A percentile compares a stretch with the other conserved stretches of the same genome.
Evolutionary conservation across 1,140 invertebrate species (phyloP).

Genomic region (Micrasema longulum): DNA sequence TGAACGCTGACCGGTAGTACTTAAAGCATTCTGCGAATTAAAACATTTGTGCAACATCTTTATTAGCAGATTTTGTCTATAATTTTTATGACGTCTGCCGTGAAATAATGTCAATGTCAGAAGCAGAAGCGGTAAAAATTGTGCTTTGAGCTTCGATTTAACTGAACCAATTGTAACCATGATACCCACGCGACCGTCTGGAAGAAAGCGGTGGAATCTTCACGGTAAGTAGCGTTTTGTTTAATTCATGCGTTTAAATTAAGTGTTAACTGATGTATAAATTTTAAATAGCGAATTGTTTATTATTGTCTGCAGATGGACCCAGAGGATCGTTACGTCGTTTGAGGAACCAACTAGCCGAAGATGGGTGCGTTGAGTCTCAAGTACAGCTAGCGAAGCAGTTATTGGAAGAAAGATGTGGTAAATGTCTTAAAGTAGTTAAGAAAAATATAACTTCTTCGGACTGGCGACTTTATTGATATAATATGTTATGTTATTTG

Average conservation of each 20-base stretch:
- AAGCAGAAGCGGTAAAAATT: slow-evolving; percentile 37
- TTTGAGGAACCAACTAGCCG: slow-evolving; percentile 78
- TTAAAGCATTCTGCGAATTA: neutral
- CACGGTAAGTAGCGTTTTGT: slow-evolving; percentile 66
- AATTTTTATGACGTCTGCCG: neutral
- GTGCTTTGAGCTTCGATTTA: slow-evolving; percentile 16
- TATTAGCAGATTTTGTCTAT: slow-evolving; percentile 16
- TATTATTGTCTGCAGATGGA: slow-evolving; percentile 68
- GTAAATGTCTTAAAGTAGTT: slow-evolving; percentile 61
- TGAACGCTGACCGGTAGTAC: no score
- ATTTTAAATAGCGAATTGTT: slow-evolving; percentile 22
- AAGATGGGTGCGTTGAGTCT: slow-evolving; percentile 84
- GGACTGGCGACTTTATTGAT: neutral
- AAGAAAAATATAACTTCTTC: neutral
- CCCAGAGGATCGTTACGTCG: slow-evolving; percentile 74
- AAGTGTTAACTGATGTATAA: neutral
- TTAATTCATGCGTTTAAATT: slow-evolving; percentile 7
- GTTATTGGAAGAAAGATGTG: slow-evolving; percentile 77
- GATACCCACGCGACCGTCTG: slow-evolving; percentile 57
- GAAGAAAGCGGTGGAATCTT: slow-evolving; percentile 70
- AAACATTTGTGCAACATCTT: slow-evolving; percentile 10
- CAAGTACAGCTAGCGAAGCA: slow-evolving; percentile 84
- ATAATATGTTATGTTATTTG: slow-evolving; percentile 33
- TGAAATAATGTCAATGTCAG: slow-evolving; percentile 42
- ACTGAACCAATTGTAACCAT: slow-evolving; percentile 15